Evolutionary conservation across 2,888 invertebrate genomes (phyloP).

Genomic region (Euzophera pinguis): DNA sequence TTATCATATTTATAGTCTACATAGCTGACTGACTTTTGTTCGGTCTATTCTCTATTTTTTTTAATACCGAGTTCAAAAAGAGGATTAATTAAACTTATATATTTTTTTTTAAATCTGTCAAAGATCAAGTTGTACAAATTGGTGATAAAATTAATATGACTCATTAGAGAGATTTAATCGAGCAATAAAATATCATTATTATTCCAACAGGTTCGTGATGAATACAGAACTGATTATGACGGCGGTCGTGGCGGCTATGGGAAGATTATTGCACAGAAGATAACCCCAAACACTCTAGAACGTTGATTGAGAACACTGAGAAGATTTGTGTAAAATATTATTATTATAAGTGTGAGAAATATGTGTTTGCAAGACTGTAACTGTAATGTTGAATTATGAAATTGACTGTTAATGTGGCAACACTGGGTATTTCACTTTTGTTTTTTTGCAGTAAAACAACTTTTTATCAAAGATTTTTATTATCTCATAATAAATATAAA

Average conservation of each 20-base stretch:
- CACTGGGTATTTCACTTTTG: background rate
- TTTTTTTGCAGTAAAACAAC: slow-evolving; percentile 9
- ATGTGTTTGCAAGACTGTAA: slow-evolving; percentile 47
- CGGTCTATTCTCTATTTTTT: no score
- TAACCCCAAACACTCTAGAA: slow-evolving; percentile 81
- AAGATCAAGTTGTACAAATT: no score
- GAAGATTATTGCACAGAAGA: slow-evolving; percentile 93
- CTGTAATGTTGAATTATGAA: slow-evolving; percentile 28
- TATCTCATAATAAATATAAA: slow-evolving; percentile 7
- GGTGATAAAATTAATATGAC: no score
- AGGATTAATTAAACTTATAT: no score
- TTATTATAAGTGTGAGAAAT: slow-evolving; percentile 26
- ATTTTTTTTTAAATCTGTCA: no score
- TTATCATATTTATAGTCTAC: no score
- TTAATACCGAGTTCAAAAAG: no score
- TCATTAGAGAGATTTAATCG: no score
- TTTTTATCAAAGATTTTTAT: background rate
- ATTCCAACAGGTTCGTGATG: slow-evolving; percentile 91
- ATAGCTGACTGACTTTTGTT: no score
- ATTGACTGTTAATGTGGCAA: slow-evolving; percentile 2
- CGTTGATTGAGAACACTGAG: slow-evolving; percentile 43
- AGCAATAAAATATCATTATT: background rate
- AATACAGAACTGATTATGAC: slow-evolving; percentile 98
- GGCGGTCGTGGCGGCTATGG: slow-evolving; percentile 98
- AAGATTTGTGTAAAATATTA: slow-evolving; percentile 25